Evolutionary conservation across 1,140 invertebrate species (phyloP), one percentile per base, ranked within the genome.

Genomic region (Drosophila fuyamai): DNA sequence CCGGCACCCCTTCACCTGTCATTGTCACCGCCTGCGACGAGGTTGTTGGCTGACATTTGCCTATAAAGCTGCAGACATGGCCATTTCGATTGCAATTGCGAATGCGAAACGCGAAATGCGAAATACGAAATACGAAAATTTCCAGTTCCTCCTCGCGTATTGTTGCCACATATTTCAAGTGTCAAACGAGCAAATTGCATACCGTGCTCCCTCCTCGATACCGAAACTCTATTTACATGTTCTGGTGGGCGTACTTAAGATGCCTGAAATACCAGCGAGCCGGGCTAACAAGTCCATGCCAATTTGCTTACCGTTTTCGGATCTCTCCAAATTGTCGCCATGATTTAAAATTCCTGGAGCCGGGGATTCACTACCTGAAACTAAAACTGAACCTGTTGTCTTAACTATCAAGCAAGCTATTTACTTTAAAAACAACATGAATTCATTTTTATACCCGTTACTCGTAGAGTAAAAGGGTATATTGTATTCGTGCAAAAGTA

Each of bases 141-240:
- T 71, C 63, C 55, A 54, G 66, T 73, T 74, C 72, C 73, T 70
- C 73, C 70, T 66, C 48, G 57, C 56, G 68, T 73, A 81, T 89
- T 89, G 80, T 89, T 89, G 85, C 77, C 82, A 90, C 89, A 91
- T 91, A 90, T 91, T 91, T 91, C 78, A 90, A 91, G 89, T 91
- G 90, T 91, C 90, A 91, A 91, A 91, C 89, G 84, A 91, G 90
- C 90, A 91, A 91, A 91, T 91, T 91, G 90, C 90, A 91, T 91
- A 91, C 90, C 90, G 76, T 75, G 77, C 86, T 78, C 80, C 76
- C 63, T 70, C 74, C 71, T 63, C 79, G 74, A 84, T 89, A 89
- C 85, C 73, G 84, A 90, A 91, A 91, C 89, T 91, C 89, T 90
- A 91, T 91, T 91, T 91, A 91, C 90, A 90, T 91, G 89, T 91